Evolutionary conservation across 2,797 vertebrate genomes (phyloP).

Genomic region (Aldrovandia affinis): DNA sequence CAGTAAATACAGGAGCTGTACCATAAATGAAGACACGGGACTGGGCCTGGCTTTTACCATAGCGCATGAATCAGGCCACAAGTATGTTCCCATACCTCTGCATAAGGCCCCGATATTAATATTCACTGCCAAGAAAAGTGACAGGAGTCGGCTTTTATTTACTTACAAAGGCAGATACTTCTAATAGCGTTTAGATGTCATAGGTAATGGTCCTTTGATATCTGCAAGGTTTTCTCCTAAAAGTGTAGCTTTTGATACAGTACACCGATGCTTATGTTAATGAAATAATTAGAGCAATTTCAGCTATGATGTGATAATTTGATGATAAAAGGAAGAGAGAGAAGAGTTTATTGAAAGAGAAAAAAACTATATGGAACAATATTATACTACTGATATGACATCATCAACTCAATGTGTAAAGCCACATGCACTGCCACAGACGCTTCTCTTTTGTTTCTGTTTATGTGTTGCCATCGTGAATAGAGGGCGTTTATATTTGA

Average conservation of each 20-base stretch:
- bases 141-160: background rate
- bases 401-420: conserved; percentile 44
- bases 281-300: background rate
- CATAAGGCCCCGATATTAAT: background rate
- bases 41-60: conserved; percentile 96
- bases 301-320: background rate
- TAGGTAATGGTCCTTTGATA: background rate
- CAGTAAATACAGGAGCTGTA: conserved; percentile 96
- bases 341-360: conserved; percentile 39
- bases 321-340: conserved; percentile 21
- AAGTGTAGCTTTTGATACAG: background rate
- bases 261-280: background rate
- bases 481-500: conserved; percentile 44
- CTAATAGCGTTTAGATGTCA: background rate
- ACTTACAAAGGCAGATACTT: background rate
- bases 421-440: conserved; percentile 46
- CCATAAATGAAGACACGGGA: conserved; percentile 97
- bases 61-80: conserved; percentile 97
- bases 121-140: background rate
- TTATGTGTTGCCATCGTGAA: conserved; percentile 54
- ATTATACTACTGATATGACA: conserved; percentile 33
- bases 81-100: conserved; percentile 73
- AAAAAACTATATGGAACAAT: conserved; percentile 37
- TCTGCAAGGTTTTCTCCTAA: background rate
- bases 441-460: conserved; percentile 50